phyloP scores from a whole-genome alignment of 2,888 invertebrate species.

The Lobophora halterata region DNA sequence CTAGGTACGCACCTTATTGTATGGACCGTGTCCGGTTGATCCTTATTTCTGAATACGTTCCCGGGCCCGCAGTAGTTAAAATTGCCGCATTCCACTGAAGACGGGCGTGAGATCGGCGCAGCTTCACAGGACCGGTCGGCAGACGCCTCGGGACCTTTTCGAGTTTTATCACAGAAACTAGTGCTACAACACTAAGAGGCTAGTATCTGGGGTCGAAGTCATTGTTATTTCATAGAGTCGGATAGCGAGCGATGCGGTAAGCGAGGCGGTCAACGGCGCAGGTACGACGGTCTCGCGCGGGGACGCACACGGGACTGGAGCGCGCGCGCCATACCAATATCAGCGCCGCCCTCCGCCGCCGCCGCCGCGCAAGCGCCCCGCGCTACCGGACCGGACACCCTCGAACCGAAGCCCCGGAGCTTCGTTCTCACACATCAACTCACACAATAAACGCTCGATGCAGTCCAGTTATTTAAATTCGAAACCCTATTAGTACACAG shows the following conservation, averaged over 20 bases:
- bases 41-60: constrained; percentile 68
- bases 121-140: constrained; percentile 73
- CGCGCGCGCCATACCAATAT: constrained; percentile 41
- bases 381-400: constrained; percentile 30
- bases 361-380: constrained; percentile 47
- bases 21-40: constrained; percentile 55
- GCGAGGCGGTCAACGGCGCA: constrained; percentile 38
- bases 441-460: constrained; percentile 40
- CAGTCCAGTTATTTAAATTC: constrained; percentile 40
- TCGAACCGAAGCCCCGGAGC: constrained; percentile 36
- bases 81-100: constrained; percentile 79
- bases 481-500: constrained; percentile 39
- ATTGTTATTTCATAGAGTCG: constrained; percentile 62
- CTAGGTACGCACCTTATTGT: constrained; percentile 56
- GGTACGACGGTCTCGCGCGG: constrained; percentile 48
- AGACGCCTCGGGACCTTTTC: constrained; percentile 39
- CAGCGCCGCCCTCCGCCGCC: constrained; percentile 57
- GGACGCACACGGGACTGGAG: constrained; percentile 67
- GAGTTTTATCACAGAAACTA: constrained; percentile 66
- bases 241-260: constrained; percentile 49
- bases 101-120: constrained; percentile 73
- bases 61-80: constrained; percentile 78
- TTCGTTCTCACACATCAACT: constrained; percentile 57
- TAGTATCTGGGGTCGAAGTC: constrained; percentile 45
- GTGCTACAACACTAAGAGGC: constrained; percentile 53